Percentiles rank a stretch among this genome's conserved stretches.
Conservation (phyloP, 2,797 vertebrate genomes). For the Sylvia borin region DNA sequence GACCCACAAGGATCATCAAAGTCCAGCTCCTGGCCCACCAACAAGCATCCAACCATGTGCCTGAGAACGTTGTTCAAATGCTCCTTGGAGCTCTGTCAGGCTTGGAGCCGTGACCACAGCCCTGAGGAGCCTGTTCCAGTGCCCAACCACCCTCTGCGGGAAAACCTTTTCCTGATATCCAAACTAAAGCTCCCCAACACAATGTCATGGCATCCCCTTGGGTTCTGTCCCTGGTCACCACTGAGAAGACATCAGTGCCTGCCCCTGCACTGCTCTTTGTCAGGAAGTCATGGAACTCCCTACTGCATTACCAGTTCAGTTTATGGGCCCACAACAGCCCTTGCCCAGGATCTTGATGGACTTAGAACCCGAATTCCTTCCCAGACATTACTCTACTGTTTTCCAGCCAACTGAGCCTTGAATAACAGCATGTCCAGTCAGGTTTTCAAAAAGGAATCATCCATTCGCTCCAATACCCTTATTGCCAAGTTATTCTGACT, state of each 20-base stretch:
- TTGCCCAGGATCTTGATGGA: too few species aligned
- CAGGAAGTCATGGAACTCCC: not conserved
- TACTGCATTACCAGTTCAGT: not conserved
- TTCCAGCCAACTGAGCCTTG: not conserved
- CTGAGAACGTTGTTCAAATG: rapidly evolving
- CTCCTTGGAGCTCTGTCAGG: not conserved
- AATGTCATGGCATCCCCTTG: rapidly evolving
- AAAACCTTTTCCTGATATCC: not conserved
- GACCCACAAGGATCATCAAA: not conserved
- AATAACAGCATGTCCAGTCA: not conserved
- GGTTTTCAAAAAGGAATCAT: not conserved
- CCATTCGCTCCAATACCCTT: not conserved
- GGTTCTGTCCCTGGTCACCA: not conserved
- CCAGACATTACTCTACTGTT: not conserved
- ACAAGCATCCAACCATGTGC: too few species aligned
- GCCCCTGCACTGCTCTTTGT: not conserved
- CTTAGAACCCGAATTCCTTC: not conserved
- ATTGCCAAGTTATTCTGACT: not conserved
- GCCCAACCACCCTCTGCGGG: rapidly evolving
- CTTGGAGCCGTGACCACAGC: not conserved
- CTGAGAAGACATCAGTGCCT: not conserved
- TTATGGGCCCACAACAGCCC: not conserved
- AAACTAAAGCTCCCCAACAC: not conserved
- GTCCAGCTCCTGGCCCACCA: not conserved
- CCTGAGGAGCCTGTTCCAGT: not conserved